phyloP scores from a whole-genome alignment of 2,113 vertebrate genomes.

The Hippocampus zosterae region DNA sequence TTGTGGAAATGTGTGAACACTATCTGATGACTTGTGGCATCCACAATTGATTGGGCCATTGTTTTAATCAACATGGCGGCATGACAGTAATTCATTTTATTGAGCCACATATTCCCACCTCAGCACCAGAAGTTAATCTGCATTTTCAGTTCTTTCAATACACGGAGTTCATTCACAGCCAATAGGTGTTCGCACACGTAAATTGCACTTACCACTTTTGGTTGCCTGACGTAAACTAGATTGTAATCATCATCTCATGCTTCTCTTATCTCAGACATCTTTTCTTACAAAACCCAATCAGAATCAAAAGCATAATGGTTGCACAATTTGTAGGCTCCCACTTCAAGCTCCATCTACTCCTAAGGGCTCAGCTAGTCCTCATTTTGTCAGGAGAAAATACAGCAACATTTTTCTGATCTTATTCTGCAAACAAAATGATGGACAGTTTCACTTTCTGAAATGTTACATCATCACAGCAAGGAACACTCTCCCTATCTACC shows the following conservation, averaged over 20 bases:
- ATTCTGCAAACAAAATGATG: conserved; percentile 14
- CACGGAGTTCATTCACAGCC: background rate
- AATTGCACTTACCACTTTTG: conserved; percentile 12
- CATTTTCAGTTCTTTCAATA: conserved; percentile 10
- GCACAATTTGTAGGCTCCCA: conserved; percentile 31
- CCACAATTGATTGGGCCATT: conserved; percentile 48
- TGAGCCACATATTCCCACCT: conserved; percentile 56
- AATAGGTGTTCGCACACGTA: conserved; percentile 7
- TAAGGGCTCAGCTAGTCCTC: conserved; percentile 27
- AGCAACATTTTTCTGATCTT: conserved; percentile 31
- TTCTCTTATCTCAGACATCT: conserved; percentile 38
- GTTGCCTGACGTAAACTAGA: conserved; percentile 45
- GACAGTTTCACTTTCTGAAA: conserved; percentile 21
- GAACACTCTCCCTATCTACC: conserved; percentile 4
- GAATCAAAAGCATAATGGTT: conserved; percentile 48
- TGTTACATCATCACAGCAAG: conserved; percentile 12
- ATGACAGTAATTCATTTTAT: conserved; percentile 53
- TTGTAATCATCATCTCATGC: conserved; percentile 41
- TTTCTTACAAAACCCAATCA: conserved; percentile 49
- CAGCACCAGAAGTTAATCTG: conserved; percentile 23
- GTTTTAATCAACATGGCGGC: conserved; percentile 59
- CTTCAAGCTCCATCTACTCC: conserved; percentile 38
- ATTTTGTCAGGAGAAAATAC: conserved; percentile 32
- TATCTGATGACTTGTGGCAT: conserved; percentile 58
- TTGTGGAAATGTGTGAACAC: conserved; percentile 48